Base-by-base conservation (phyloP, 2,888 invertebrate genomes). In the Cheilosia impressa region DNA sequence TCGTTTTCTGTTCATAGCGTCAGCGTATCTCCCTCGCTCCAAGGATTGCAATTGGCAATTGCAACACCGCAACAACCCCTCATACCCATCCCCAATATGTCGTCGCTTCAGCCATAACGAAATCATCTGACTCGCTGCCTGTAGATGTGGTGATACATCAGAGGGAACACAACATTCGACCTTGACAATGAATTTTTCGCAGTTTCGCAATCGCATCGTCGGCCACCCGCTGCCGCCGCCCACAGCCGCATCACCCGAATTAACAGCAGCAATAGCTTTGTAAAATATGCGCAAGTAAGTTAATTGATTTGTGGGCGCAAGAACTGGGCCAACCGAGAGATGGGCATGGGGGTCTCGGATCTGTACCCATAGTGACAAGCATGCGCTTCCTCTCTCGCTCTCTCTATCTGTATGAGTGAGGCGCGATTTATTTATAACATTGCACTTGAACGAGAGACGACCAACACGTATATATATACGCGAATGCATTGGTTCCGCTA, bases 101-200 rank as follows among this genome's bases (percentile, higher is more conserved):
- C 4, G 5, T 24, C 52, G 15, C 52, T 13, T 13, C 13, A 24
- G 5, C 5, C 52, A 10, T 24, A 22, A 24, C 19, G 50, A 52
- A 62, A 73, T 78, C 65, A 71, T 75, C 63, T 75, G 73, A 80
- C 55, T 68, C 9, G 17, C 17, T 47, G 47, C 17, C 19, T 9
- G 47, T 38, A 38, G 52, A 50, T 24, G 13, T 58, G 66, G 41
- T 57, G 71, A 60, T 38, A 69, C 50, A 66, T 17, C 9, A 43
- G 15, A n/a, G 41, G 72, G 79, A 83, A 82, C 58, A 81, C 78
- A 87, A 79, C 76, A 77, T 43, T 87, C 87, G 88, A 88, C 88
- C 88, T 88, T 88, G 88, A 87, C 87, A 88, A 84, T 88, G 88
- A 88, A 88, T 85, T 87, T 88, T 88, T 87, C 88, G 80, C 82